Conservation (phyloP, 2,888 invertebrate genomes). For the Agapetus fuscipes region DNA sequence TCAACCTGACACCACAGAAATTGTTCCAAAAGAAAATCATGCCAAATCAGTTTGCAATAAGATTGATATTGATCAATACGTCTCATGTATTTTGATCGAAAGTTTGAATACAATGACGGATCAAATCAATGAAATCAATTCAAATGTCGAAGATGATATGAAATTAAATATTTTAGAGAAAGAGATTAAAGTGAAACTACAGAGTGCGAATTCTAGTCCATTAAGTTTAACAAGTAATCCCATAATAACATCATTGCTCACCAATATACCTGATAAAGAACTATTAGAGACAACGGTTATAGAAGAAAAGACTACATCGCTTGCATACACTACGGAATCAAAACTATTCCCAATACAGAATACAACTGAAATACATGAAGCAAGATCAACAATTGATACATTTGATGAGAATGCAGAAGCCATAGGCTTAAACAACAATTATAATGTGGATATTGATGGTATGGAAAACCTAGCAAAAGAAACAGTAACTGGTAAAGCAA, state of each 20-base stretch:
- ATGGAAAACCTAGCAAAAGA: neutral
- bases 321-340: conserved; percentile 18
- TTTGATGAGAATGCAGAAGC: neutral
- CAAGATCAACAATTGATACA: neutral
- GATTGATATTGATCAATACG: conserved; percentile 40
- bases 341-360: conserved; percentile 15
- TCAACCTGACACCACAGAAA: conserved; percentile 2
- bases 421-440: too few species aligned
- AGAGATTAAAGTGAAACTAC: conserved; percentile 42
- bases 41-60: conserved; percentile 8
- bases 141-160: conserved; percentile 32
- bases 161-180: conserved; percentile 40
- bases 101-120: conserved; percentile 42
- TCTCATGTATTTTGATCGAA: conserved; percentile 43
- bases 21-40: conserved; percentile 2
- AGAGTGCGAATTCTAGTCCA: conserved; percentile 39
- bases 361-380: conserved; percentile 8
- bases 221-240: conserved; percentile 36
- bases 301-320: conserved; percentile 17
- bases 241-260: conserved; percentile 30
- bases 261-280: conserved; percentile 19
- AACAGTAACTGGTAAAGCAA: neutral
- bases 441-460: neutral
- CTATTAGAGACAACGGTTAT: conserved; percentile 19
- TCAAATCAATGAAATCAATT: conserved; percentile 38